These are phyloP conservation scores for Opisthograptis luteolata DNA, from an alignment of 2,888 invertebrate genomes.

Conservation along the genomic window DNA sequence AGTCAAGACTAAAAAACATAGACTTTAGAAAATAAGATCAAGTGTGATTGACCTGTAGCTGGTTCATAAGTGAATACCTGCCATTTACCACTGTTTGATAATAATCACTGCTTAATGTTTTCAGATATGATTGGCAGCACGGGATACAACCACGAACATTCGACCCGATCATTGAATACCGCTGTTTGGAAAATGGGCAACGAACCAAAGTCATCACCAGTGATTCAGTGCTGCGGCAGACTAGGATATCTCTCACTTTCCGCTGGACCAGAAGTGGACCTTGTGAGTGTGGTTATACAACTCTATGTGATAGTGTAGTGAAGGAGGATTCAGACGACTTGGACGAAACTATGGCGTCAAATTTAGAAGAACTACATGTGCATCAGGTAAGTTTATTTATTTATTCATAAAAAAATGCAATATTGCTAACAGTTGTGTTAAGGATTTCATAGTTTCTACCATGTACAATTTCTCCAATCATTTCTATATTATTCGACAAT, in stretches of 20 bases:
- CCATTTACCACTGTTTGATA: background rate
- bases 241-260: conserved; percentile 94
- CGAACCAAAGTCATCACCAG: conserved; percentile 54
- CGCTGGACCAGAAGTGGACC: conserved; percentile 83
- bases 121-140: conserved; percentile 92
- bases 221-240: conserved; percentile 52
- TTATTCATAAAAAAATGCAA: no score
- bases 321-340: conserved; percentile 42
- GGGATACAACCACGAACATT: conserved; percentile 93
- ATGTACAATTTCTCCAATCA: no score
- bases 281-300: conserved; percentile 86
- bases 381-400: conserved; percentile 88
- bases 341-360: conserved; percentile 81
- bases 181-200: conserved; percentile 48
- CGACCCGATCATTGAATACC: conserved; percentile 85
- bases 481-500: no score
- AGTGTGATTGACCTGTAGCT: no score
- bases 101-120: background rate
- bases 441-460: no score
- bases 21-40: no score
- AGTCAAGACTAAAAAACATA: no score
- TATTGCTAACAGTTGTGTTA: no score
- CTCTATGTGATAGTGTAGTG: conserved; percentile 87
- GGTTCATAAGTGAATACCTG: no score
- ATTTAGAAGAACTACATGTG: conserved; percentile 90